phyloP scores from a whole-genome alignment of 1,140 invertebrate species.

The Sarcophaga peregrina region DNA sequence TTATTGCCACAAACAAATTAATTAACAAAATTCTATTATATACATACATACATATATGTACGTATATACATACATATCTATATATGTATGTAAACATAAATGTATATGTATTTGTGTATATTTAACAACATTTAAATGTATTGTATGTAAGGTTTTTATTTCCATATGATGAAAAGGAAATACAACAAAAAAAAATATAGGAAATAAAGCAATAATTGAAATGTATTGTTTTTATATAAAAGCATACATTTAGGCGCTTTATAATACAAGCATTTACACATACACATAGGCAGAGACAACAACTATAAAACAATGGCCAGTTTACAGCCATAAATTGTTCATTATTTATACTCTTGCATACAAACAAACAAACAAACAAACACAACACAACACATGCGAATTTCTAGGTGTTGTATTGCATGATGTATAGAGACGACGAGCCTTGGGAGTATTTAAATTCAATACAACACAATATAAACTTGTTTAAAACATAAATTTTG shows the following conservation, averaged over 20 bases:
- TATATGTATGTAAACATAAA: too few relatives aligned
- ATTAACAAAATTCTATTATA: too few relatives aligned
- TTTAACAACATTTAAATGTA: too few relatives aligned
- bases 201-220: neutral
- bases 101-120: too few relatives aligned
- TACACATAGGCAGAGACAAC: neutral
- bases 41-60: too few relatives aligned
- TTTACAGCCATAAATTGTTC: neutral
- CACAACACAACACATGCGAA: neutral
- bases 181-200: too few relatives aligned
- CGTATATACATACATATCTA: too few relatives aligned
- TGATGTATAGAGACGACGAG: neutral
- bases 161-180: too few relatives aligned
- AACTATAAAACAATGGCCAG: neutral
- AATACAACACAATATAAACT: constrained; percentile 6
- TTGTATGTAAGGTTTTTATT: too few relatives aligned
- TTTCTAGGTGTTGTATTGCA: neutral
- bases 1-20: too few relatives aligned
- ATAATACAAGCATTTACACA: neutral
- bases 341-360: neutral
- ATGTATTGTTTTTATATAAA: neutral
- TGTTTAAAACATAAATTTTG: constrained; percentile 16
- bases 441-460: constrained; percentile 40
- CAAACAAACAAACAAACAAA: neutral
- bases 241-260: constrained; percentile 34